These are phyloP conservation scores for Agrochola macilenta DNA, from an alignment of 2,888 invertebrate species.

Conservation along the genomic window DNA sequence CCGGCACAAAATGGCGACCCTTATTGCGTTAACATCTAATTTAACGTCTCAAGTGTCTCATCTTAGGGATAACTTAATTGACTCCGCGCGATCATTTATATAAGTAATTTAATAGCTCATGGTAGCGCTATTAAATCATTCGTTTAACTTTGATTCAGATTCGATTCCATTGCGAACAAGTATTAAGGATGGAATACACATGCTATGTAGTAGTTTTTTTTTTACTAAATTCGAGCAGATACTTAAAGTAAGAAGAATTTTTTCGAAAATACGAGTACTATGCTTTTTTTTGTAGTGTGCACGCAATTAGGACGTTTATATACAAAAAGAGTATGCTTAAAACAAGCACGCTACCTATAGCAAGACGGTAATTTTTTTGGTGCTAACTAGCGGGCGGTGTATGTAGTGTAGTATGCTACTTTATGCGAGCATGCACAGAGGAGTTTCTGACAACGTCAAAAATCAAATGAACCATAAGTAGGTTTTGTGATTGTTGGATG, in stretches of 20 bases:
- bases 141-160: conserved; percentile 20
- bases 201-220: background rate
- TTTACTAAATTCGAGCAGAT: background rate
- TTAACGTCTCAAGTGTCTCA: conserved; percentile 75
- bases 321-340: background rate
- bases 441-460: background rate
- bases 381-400: background rate
- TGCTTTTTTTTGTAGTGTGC: too few species aligned
- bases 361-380: background rate
- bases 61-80: conserved; percentile 72
- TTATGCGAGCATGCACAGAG: background rate
- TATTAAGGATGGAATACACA: conserved; percentile 2
- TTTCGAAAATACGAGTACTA: too few species aligned
- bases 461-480: background rate
- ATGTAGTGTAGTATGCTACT: background rate
- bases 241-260: too few species aligned
- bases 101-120: conserved; percentile 56
- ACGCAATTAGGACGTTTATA: background rate
- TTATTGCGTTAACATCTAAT: conserved; percentile 79
- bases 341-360: background rate
- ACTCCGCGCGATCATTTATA: conserved; percentile 66
- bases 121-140: conserved; percentile 48
- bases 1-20: conserved; percentile 57
- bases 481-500: background rate
- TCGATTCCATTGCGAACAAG: conserved; percentile 24